phyloP scores from a whole-genome alignment of 2,113 vertebrate genomes.

The Sapajus apella region DNA sequence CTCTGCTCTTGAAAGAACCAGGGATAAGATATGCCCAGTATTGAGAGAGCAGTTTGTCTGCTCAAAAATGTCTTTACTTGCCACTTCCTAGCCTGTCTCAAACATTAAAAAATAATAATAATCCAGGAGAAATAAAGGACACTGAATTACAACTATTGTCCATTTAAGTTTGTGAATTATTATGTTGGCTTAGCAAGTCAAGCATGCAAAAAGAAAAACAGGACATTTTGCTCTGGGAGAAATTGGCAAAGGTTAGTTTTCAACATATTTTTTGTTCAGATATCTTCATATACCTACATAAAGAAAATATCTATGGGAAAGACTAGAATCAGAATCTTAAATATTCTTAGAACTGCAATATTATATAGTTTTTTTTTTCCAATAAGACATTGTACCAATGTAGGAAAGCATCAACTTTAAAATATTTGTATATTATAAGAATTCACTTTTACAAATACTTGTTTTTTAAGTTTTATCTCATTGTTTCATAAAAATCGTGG shows the following conservation, averaged over 20 bases:
- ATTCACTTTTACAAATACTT: slow-evolving; percentile 32
- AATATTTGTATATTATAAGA: slow-evolving; percentile 33
- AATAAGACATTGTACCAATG: not conserved
- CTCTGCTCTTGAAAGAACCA: not conserved
- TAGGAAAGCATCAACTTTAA: slow-evolving; percentile 12
- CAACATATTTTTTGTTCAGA: not conserved
- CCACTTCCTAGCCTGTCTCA: not conserved
- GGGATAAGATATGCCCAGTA: not conserved
- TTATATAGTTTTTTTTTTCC: not conserved
- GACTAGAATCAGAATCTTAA: not conserved
- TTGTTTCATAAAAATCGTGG: slow-evolving; percentile 22
- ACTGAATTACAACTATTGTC: not conserved
- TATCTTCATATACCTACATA: not conserved
- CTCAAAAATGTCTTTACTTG: not conserved
- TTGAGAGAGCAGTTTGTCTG: not conserved
- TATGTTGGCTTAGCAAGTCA: not conserved
- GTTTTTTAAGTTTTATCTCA: not conserved
- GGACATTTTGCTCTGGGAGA: not conserved
- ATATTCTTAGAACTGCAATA: not conserved
- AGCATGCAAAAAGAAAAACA: not conserved
- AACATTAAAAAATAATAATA: not conserved
- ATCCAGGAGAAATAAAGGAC: not conserved
- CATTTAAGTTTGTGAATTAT: not conserved
- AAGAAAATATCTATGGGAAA: slow-evolving; percentile 32
- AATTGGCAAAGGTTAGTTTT: not conserved